phyloP scores from a whole-genome alignment of 2,888 invertebrate species.

The Mechanitis mazaeus region DNA sequence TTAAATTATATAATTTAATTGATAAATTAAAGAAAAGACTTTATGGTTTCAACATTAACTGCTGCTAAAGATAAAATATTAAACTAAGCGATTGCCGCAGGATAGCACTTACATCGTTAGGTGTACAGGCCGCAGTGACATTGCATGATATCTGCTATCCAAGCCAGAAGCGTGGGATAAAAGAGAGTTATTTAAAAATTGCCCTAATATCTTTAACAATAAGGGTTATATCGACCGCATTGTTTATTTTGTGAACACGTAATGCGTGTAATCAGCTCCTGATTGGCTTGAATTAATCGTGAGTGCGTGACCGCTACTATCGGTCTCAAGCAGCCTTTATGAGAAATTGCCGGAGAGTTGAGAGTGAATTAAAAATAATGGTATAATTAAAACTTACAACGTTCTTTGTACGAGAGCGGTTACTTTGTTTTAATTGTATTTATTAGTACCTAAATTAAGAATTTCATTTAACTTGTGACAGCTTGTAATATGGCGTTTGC shows the following conservation, averaged over 20 bases:
- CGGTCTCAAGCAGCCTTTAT: conserved; percentile 54
- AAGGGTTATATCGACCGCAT: conserved; percentile 36
- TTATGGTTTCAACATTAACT: conserved; percentile 7
- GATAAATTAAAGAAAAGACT: not conserved
- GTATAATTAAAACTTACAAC: conserved; percentile 67
- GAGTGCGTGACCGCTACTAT: conserved; percentile 71
- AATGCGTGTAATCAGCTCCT: conserved; percentile 74
- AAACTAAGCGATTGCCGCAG: conserved; percentile 29
- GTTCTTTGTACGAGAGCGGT: conserved; percentile 47
- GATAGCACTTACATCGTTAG: conserved; percentile 38
- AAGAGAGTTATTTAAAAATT: conserved; percentile 29
- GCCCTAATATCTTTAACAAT: conserved; percentile 34
- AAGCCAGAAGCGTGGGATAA: conserved; percentile 19
- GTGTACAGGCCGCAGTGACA: conserved; percentile 44
- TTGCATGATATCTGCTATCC: conserved; percentile 63
- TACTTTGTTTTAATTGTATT: conserved; percentile 39
- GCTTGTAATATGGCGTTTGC: conserved; percentile 1
- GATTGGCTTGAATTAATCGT: conserved; percentile 76
- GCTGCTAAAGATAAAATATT: conserved; percentile 21
- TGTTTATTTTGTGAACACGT: conserved; percentile 50
- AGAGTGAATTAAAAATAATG: conserved; percentile 69
- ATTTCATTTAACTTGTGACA: conserved; percentile 13
- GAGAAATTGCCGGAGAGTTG: conserved; percentile 59
- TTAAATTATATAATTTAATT: not conserved
- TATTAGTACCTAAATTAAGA: conserved; percentile 24